These are phyloP conservation scores for Leptopterna dolabrata DNA, from an alignment of 2,888 invertebrate species.

Conservation along the genomic window DNA sequence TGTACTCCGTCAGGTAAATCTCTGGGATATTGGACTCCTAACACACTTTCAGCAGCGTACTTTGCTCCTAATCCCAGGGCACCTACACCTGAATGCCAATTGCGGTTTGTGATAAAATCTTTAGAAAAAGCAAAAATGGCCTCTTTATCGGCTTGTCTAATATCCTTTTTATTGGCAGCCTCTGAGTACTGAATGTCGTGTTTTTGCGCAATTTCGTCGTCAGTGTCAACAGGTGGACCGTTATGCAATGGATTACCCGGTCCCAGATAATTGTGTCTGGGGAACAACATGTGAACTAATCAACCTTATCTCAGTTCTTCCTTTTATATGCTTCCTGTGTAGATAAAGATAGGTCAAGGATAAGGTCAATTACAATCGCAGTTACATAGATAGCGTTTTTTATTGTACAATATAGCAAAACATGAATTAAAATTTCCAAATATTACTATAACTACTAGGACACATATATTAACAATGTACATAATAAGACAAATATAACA, in stretches of 20 bases:
- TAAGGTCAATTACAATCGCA: too few relatives aligned
- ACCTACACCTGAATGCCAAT: neutral
- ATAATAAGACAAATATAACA: too few relatives aligned
- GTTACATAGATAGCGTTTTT: too few relatives aligned
- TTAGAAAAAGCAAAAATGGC: neutral
- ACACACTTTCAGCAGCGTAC: neutral
- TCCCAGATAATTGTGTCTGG: conserved; percentile 38
- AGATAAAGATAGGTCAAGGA: too few relatives aligned
- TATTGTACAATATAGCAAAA: too few relatives aligned
- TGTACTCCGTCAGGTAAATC: too few relatives aligned
- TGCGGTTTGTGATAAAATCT: neutral
- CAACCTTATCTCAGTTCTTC: too few relatives aligned
- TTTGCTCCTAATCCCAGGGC: neutral
- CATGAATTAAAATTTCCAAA: too few relatives aligned
- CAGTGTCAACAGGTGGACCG: conserved; percentile 38
- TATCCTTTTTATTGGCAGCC: neutral
- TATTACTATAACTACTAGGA: too few relatives aligned
- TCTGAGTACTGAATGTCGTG: too few relatives aligned
- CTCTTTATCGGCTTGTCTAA: neutral
- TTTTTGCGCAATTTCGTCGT: conserved; percentile 17
- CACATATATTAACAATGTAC: too few relatives aligned
- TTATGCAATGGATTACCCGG: conserved; percentile 34
- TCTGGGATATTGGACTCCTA: neutral
- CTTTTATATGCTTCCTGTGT: too few relatives aligned
- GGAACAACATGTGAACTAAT: conserved; percentile 30